phyloP scores from a whole-genome alignment of 2,888 invertebrate species.

The Drosophila barbarae region DNA sequence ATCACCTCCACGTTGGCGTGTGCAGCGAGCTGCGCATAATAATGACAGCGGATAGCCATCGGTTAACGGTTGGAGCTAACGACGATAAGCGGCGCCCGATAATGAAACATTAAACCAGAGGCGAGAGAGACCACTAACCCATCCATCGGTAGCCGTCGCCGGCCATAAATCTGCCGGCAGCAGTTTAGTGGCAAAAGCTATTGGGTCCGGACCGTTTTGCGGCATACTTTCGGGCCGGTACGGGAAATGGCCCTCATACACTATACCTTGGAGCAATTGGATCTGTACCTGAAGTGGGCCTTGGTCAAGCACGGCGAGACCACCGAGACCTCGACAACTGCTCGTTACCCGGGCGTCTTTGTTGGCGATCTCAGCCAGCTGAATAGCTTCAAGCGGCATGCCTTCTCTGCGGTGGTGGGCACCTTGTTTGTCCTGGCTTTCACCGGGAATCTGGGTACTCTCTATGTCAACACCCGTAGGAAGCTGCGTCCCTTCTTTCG shows the following conservation, averaged over 20 bases:
- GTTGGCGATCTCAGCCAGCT: slow-evolving; percentile 57
- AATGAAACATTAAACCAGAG: slow-evolving; percentile 35
- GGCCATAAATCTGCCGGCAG: slow-evolving; percentile 31
- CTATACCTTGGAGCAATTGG: slow-evolving; percentile 36
- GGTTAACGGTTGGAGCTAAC: slow-evolving; percentile 23
- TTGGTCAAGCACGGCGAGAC: not conserved
- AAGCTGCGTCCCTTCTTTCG: slow-evolving; percentile 81
- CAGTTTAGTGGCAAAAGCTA: slow-evolving; percentile 37
- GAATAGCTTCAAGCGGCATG: slow-evolving; percentile 34
- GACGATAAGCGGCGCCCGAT: slow-evolving; percentile 45
- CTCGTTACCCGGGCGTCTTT: slow-evolving; percentile 46
- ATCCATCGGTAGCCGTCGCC: slow-evolving; percentile 2
- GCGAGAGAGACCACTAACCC: not conserved
- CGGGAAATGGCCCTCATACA: slow-evolving; percentile 47
- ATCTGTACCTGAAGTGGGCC: slow-evolving; percentile 29
- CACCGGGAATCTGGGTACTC: slow-evolving; percentile 66
- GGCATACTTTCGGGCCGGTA: slow-evolving; percentile 56
- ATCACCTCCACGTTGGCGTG: slow-evolving; percentile 12
- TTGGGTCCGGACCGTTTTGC: slow-evolving; percentile 21
- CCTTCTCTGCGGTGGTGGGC: slow-evolving; percentile 53
- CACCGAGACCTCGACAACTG: not conserved
- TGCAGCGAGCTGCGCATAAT: slow-evolving; percentile 33
- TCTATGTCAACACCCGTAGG: slow-evolving; percentile 75
- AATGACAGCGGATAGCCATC: slow-evolving; percentile 49
- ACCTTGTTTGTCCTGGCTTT: slow-evolving; percentile 58